Evolutionary conservation across 2,888 invertebrate genomes (phyloP).

Genomic region (Drosophila meridiana): DNA sequence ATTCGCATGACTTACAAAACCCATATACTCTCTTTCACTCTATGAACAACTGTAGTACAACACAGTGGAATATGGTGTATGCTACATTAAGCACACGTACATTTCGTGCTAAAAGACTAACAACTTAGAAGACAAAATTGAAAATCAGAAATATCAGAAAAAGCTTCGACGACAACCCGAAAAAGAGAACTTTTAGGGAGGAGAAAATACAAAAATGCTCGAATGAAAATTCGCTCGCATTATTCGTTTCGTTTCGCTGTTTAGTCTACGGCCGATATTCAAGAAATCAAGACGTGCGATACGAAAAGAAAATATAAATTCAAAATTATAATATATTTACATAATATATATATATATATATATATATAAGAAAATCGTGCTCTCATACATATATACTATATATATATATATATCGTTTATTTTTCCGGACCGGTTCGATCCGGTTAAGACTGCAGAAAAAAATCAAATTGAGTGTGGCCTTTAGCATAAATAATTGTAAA

Average conservation of each 20-base stretch:
- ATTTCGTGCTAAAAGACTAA: slow-evolving; percentile 30
- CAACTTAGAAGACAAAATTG: slow-evolving; percentile 35
- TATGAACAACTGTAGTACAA: slow-evolving; percentile 4
- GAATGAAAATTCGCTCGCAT: slow-evolving; percentile 42
- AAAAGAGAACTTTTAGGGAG: slow-evolving; percentile 54
- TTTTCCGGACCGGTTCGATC: slow-evolving; percentile 56
- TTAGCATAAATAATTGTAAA: slow-evolving; percentile 42
- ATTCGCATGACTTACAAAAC: background rate
- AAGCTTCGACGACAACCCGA: slow-evolving; percentile 45
- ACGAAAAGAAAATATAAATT: slow-evolving; percentile 28
- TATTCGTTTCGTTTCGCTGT: slow-evolving; percentile 22
- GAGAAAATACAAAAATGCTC: slow-evolving; percentile 37
- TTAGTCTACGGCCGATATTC: slow-evolving; percentile 67
- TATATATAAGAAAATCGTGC: slow-evolving; percentile 32
- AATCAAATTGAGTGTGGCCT: slow-evolving; percentile 31
- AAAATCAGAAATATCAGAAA: slow-evolving; percentile 49
- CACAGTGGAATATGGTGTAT: slow-evolving; percentile 12
- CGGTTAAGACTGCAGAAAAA: slow-evolving; percentile 47
- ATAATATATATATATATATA: slow-evolving; percentile 25
- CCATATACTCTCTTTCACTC: background rate
- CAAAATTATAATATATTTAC: slow-evolving; percentile 27
- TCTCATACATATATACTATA: slow-evolving; percentile 20
- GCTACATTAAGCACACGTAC: slow-evolving; percentile 21
- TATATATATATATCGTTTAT: slow-evolving; percentile 17
- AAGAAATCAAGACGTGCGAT: slow-evolving; percentile 68